Base-by-base conservation (phyloP, 1,140 invertebrate species). In the Oncopeltus fasciatus region DNA sequence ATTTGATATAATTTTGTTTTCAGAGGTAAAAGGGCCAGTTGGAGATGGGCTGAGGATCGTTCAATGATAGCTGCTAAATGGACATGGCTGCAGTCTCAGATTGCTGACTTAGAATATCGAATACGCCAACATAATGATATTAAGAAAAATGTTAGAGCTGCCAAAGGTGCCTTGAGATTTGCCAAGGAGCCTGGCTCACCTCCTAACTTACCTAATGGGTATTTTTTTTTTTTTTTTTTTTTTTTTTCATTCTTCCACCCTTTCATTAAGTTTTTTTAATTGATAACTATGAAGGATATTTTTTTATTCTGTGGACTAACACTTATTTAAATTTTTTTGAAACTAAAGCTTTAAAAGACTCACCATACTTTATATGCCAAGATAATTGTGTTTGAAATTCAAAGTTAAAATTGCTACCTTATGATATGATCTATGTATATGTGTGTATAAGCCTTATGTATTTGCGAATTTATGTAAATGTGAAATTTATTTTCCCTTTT, bases 61-160 rank as follows among this genome's bases (percentile, higher is more conserved):
- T 86, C 90, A 8, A 80, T 81, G 16, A 82, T 95, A 21, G 91
- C 88, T 2, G 80, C 87, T 2, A 80, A 89, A 51, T 95, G 92
- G 90, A 88, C 86, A 11, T 96, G 91, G 92, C 74, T 96, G 14
- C 86, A 92, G 67, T 85, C 89, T 8, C 92, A 95, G 74, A 85
- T 96, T 18, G 85, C 88, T 33, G 92, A 95, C 74, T 74, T 96
- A 67, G 92, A 95, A 71, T 94, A 92, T 72, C 85, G 85, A 69
- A 93, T 95, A 65, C 82, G 90, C 1, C 91, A 94, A 70, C 87
- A 92, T 71, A 86, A 80, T 68, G 90, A 94, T 62, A 75, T 92
- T 49, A 83, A 88, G 33, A 77, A 79, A 61, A 81, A 85, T 69
- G 76, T 87, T 51, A 75, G 77, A 43, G 67, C 74, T n/a, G 70